Conservation (phyloP, 2,888 invertebrate species). For the Pegoplata infirma region DNA sequence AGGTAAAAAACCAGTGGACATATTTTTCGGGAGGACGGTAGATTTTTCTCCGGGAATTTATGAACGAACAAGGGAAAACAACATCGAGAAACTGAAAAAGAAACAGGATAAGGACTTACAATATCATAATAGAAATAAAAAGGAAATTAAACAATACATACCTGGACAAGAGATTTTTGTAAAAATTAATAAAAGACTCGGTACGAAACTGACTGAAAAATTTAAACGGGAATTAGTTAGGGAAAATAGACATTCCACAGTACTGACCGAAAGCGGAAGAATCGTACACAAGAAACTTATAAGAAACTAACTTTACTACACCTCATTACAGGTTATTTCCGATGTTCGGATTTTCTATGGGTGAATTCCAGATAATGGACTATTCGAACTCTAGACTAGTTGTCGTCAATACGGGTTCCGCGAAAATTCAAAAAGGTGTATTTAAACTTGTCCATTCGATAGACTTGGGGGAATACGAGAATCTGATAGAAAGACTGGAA, state of each 20-base stretch:
- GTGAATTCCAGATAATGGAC: background rate
- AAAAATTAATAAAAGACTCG: constrained; percentile 56
- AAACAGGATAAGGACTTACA: constrained; percentile 43
- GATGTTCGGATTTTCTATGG: background rate
- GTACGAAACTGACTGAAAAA: constrained; percentile 36
- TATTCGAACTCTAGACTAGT: constrained; percentile 8
- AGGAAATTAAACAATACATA: no score
- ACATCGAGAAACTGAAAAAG: constrained; percentile 27
- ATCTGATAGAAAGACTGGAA: background rate
- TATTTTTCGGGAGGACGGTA: constrained; percentile 47
- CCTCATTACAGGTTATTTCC: background rate
- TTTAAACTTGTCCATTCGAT: constrained; percentile 15
- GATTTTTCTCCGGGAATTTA: constrained; percentile 36
- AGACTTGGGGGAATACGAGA: background rate
- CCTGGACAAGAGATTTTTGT: constrained; percentile 54
- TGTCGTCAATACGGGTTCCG: background rate
- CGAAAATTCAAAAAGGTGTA: background rate
- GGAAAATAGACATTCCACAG: background rate
- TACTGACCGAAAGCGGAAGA: constrained; percentile 7
- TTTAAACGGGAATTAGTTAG: background rate
- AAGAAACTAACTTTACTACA: background rate
- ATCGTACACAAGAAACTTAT: background rate
- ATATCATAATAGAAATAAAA: constrained; percentile 49
- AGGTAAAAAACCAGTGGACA: constrained; percentile 52
- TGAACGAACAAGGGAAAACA: constrained; percentile 22